Conservation (phyloP, 1,140 invertebrate species). For the Ctenoplectra terminalis region DNA sequence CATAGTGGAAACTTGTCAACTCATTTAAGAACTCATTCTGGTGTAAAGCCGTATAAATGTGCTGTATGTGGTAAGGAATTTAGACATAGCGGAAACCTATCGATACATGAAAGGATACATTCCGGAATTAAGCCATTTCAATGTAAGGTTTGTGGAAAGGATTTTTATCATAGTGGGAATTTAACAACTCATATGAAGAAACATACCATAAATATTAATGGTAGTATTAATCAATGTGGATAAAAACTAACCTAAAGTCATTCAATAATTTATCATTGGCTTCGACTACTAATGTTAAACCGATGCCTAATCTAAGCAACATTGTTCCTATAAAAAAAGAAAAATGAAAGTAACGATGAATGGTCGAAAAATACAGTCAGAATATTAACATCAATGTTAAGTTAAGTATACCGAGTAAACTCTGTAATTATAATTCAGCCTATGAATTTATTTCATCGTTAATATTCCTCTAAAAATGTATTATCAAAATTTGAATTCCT, state of each 20-base stretch:
- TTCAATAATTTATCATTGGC: conserved; percentile 54
- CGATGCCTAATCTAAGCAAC: conserved; percentile 52
- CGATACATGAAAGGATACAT: conserved; percentile 83
- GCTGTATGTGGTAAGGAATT: conserved; percentile 83
- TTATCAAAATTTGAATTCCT: conserved; percentile 16
- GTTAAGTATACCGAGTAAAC: conserved; percentile 38
- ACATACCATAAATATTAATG: conserved; percentile 69
- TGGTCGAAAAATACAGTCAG: conserved; percentile 22
- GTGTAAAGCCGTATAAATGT: conserved; percentile 84
- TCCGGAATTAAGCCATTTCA: conserved; percentile 85
- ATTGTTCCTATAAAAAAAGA: conserved; percentile 67
- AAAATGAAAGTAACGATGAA: conserved; percentile 64
- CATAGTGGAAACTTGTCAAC: conserved; percentile 84
- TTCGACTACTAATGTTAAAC: conserved; percentile 48
- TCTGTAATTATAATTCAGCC: neutral
- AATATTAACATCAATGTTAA: conserved; percentile 47
- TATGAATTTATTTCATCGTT: conserved; percentile 31
- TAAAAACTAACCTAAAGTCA: conserved; percentile 50
- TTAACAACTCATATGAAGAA: conserved; percentile 83
- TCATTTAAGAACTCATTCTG: conserved; percentile 84
- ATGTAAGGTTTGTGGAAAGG: conserved; percentile 88
- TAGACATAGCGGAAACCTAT: conserved; percentile 84
- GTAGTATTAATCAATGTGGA: conserved; percentile 62
- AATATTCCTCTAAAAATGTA: conserved; percentile 13
- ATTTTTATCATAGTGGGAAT: conserved; percentile 87